Conservation (phyloP, 2,797 vertebrate genomes). For the Phoebastria nigripes region DNA sequence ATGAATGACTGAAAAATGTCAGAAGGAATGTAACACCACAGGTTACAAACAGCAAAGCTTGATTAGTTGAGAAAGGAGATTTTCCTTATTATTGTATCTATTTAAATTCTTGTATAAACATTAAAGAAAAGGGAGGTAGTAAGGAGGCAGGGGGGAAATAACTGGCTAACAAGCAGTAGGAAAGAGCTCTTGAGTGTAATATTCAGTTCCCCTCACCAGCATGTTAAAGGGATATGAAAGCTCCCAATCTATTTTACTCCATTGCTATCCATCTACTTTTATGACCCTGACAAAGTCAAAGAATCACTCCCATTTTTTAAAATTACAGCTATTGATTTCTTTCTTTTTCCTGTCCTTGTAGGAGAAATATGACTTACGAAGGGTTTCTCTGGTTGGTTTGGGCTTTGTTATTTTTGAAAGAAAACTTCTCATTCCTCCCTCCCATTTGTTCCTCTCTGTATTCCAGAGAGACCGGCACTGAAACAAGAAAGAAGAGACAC, state of each 20-base stretch:
- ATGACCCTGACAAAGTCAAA: background rate
- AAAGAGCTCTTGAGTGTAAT: background rate
- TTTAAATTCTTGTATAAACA: background rate
- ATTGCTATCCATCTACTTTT: background rate
- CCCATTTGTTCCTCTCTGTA: background rate
- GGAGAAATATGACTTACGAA: background rate
- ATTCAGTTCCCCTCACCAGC: background rate
- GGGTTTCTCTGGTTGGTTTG: background rate
- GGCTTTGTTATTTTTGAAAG: constrained; percentile 5
- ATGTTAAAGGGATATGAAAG: background rate
- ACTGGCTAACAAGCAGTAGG: background rate
- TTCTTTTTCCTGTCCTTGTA: background rate
- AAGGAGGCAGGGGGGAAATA: background rate
- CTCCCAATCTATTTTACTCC: background rate
- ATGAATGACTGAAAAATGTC: background rate
- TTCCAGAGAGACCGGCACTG: background rate
- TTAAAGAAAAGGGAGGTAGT: background rate
- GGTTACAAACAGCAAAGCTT: background rate
- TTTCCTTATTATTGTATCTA: background rate
- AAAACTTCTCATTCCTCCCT: background rate
- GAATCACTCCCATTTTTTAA: background rate
- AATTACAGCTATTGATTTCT: constrained; percentile 7
- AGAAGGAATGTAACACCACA: background rate
- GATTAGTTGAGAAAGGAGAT: background rate
- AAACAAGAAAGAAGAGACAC: background rate